Conservation (phyloP, 2,797 vertebrate genomes). For the Danio kyathit region DNA sequence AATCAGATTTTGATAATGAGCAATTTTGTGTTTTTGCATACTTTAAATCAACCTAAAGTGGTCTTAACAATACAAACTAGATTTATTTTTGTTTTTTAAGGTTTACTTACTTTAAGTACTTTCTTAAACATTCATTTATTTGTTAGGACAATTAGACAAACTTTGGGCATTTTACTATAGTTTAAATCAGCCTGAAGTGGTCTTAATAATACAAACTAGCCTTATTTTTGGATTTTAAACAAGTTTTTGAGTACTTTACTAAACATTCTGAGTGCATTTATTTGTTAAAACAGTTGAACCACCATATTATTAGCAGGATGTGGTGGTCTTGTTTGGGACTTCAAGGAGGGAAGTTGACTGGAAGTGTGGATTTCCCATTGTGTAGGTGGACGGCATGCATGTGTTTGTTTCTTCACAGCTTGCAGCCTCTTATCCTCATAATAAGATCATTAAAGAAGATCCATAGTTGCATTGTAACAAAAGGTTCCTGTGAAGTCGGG, state of each 20-base stretch:
- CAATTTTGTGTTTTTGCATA: no score
- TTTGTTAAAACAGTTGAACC: background rate
- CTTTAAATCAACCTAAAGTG: no score
- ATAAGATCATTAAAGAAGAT: constrained; percentile 10
- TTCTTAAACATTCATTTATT: background rate
- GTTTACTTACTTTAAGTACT: no score
- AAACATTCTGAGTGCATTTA: background rate
- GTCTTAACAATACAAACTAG: no score
- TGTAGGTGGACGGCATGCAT: background rate
- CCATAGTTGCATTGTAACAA: background rate
- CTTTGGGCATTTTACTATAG: no score
- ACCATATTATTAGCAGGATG: background rate
- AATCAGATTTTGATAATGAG: no score
- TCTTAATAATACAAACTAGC: no score
- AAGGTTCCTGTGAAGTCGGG: background rate
- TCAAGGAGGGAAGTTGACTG: background rate
- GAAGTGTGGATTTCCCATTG: constrained; percentile 10
- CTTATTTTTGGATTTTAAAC: no score
- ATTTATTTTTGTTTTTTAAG: background rate
- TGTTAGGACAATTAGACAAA: background rate
- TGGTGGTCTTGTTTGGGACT: background rate
- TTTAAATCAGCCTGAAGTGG: no score
- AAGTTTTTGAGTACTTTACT: no score
- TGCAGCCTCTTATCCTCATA: constrained; percentile 1
- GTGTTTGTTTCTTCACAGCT: constrained; percentile 18